A percentile compares a stretch with the other conserved stretches of the same genome.
phyloP scores from a whole-genome alignment of 2,888 invertebrate species.

The Heliconius hortense region DNA sequence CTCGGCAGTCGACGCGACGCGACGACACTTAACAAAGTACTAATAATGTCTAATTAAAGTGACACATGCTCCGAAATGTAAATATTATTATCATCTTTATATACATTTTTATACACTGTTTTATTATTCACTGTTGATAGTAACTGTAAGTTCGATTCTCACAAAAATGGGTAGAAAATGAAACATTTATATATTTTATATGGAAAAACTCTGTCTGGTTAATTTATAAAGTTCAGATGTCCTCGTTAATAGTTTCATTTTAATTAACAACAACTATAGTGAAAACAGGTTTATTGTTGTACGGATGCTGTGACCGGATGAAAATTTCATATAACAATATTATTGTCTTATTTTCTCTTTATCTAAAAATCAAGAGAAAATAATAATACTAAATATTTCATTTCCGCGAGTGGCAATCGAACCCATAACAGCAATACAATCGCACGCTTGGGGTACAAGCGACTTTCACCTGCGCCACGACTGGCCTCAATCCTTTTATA shows the following conservation, averaged over 20 bases:
- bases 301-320: not conserved
- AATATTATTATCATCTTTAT: too few species aligned
- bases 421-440: too few species aligned
- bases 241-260: conserved; percentile 16
- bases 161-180: not conserved
- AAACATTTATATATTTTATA: not conserved
- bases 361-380: too few species aligned
- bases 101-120: too few species aligned
- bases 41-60: conserved; percentile 1
- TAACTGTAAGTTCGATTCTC: too few species aligned
- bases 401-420: too few species aligned
- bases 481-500: too few species aligned
- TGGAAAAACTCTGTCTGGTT: not conserved
- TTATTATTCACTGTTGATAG: too few species aligned
- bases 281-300: not conserved
- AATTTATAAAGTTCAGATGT: conserved; percentile 8
- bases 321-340: not conserved
- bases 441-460: too few species aligned
- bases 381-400: too few species aligned
- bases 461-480: too few species aligned
- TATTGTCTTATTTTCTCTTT: too few species aligned
- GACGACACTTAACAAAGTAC: conserved; percentile 9
- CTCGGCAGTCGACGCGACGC: not conserved
- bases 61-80: not conserved
- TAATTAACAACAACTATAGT: conserved; percentile 11